Percentiles rank a stretch among this genome's conserved stretches.
Conservation (phyloP, 2,797 vertebrate genomes). For the Premnoplex brunnescens region DNA sequence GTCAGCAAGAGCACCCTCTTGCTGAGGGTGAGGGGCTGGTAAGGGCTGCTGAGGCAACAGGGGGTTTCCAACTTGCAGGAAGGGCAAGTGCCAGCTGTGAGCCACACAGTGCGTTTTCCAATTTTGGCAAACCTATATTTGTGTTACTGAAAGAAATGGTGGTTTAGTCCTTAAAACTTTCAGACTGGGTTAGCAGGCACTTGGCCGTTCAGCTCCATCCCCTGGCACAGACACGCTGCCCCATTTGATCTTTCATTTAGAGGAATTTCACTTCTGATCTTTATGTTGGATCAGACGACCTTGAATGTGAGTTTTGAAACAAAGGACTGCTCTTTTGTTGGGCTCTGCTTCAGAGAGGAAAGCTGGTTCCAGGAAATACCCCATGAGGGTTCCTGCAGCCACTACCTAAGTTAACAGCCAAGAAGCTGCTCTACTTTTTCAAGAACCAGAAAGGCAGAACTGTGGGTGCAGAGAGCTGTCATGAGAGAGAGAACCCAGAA, state of each 20-base stretch:
- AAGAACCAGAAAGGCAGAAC: not conserved
- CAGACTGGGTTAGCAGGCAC: not conserved
- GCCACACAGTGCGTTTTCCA: not conserved
- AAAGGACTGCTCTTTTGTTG: not conserved
- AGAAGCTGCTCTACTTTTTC: not conserved
- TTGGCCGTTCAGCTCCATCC: not conserved
- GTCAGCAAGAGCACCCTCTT: not conserved
- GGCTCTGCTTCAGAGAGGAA: not conserved
- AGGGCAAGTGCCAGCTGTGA: not conserved
- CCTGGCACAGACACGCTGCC: fast-evolving
- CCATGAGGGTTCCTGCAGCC: not conserved
- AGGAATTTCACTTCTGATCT: not conserved
- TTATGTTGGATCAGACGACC: not conserved
- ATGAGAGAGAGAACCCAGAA: not conserved
- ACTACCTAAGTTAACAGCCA: not conserved
- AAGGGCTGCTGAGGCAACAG: not conserved
- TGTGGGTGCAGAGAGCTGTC: not conserved
- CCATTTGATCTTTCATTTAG: not conserved
- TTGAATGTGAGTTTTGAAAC: conserved; percentile 3
- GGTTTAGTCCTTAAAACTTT: not conserved
- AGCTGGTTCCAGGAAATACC: not conserved
- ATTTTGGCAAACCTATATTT: not conserved
- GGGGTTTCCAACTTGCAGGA: not conserved
- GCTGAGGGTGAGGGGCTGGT: not conserved
- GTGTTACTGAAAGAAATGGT: not conserved